Evolutionary conservation across 1,140 invertebrate genomes (phyloP).

Genomic region (Leptinotarsa texana): DNA sequence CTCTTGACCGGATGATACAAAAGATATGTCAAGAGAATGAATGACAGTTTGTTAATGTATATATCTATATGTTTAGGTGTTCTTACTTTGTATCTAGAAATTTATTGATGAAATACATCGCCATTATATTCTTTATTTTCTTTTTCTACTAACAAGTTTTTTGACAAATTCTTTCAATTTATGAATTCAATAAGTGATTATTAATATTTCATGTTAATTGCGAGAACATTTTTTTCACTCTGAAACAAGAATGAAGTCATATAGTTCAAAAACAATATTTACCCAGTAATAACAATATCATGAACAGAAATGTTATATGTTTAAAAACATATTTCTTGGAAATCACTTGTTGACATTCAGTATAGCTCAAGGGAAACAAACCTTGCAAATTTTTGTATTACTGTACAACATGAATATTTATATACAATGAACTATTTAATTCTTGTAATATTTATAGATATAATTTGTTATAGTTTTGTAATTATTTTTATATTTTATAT

Average conservation of each 20-base stretch:
- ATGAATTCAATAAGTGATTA: too few species aligned
- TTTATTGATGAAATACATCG: neutral
- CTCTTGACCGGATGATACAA: neutral
- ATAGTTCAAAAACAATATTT: too few species aligned
- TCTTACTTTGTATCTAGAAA: neutral
- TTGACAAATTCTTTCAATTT: too few species aligned
- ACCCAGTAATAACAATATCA: too few species aligned
- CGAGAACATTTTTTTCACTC: too few species aligned
- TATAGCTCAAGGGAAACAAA: neutral
- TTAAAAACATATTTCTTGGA: too few species aligned
- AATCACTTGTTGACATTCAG: neutral
- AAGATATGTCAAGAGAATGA: constrained; percentile 6
- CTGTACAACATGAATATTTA: constrained; percentile 6
- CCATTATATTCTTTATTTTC: neutral
- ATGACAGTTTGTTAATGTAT: neutral
- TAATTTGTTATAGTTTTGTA: constrained; percentile 13
- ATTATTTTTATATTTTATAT: constrained; percentile 1
- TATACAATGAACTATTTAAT: neutral
- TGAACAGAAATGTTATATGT: too few species aligned
- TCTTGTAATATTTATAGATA: constrained; percentile 7
- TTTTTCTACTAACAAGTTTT: neutral
- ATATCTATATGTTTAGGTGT: neutral
- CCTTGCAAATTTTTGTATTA: neutral
- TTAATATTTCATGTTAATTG: too few species aligned
- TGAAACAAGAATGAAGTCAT: too few species aligned